Conservation (phyloP, 2,113 vertebrate species). For the Atrichornis clamosus region DNA sequence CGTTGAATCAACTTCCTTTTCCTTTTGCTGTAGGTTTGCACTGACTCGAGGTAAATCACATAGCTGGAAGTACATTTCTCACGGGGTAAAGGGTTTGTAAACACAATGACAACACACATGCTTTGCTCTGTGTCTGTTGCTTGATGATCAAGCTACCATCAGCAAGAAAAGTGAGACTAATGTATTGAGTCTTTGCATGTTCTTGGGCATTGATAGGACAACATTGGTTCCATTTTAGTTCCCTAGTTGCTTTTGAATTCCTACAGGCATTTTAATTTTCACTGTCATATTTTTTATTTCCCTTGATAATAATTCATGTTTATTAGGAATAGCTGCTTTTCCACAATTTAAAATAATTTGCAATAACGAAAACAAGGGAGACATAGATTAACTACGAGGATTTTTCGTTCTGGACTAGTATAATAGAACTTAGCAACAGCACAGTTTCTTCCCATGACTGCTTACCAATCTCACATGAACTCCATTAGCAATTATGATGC, state of each 20-base stretch:
- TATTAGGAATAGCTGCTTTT: not conserved
- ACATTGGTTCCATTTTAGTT: not conserved
- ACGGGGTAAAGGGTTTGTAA: not conserved
- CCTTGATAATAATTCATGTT: not conserved
- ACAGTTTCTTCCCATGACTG: not conserved
- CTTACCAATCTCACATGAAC: not conserved
- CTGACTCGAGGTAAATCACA: not conserved
- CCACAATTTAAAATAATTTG: not conserved
- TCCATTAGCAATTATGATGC: not conserved
- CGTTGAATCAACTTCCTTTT: not conserved
- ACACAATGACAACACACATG: not conserved
- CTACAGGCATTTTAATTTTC: not conserved
- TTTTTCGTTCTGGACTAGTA: not conserved
- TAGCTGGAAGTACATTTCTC: not conserved
- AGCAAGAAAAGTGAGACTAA: not conserved
- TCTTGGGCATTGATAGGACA: not conserved
- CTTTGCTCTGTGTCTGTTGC: not conserved
- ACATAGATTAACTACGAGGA: not conserved
- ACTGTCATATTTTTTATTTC: not conserved
- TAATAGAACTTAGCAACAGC: not conserved
- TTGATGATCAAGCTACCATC: not conserved
- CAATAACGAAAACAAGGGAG: not conserved
- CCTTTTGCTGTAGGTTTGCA: not conserved
- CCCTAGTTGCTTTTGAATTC: not conserved
- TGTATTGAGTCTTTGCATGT: not conserved